Evolutionary conservation across 2,797 vertebrate genomes (phyloP), one percentile per base, ranked within the genome.

Genomic region (Agapornis canus): DNA sequence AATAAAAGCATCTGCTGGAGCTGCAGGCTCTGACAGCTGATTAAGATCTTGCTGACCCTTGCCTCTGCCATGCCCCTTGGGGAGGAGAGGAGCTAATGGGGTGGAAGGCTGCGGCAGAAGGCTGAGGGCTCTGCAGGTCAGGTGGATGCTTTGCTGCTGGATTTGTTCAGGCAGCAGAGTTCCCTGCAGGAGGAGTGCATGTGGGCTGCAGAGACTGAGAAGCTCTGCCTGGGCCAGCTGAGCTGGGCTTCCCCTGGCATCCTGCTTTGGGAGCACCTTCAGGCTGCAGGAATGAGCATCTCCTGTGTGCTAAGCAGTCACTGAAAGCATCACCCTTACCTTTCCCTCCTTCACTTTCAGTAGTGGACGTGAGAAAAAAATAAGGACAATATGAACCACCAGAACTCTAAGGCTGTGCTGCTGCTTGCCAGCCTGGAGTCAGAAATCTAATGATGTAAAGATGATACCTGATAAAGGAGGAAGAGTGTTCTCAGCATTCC

Each of bases 141-240:
- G 61, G 72, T 1, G 2, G n/a, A 12, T 19, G 47, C 43, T 29
- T 32, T 8, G 39, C 48, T 47, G 63, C 81, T 29, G 64, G 8
- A 2, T 42, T n/a, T n/a, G 80, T 25, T 22, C 52, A 49, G 66
- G 27, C 37, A 37, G 59, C 2, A 1, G 21, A 29, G 52, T 15
- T 73, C 42, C 42, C 56, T 6, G 66, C 25, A 10, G 35, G 13
- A 61, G 16, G 19, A 13, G 21, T 32, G 27, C 11, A 3, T 9
- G 9, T 1, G 4, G 21, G 59, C 40, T 71, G 32, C 0, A 3
- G 68, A 64, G 49, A 4, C 0, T 16, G 40, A 2, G 5, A 65
- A 26, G 13, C 7, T 16, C 63, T 20, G 32, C 64, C 54, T 32
- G n/a, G 32, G 64, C 16, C 48, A 27, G 18, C 52, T 8, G 16